A percentile compares a stretch with the other conserved stretches of the same genome.
phyloP scores from a whole-genome alignment of 2,888 invertebrate genomes.

The Morpho achilles region DNA sequence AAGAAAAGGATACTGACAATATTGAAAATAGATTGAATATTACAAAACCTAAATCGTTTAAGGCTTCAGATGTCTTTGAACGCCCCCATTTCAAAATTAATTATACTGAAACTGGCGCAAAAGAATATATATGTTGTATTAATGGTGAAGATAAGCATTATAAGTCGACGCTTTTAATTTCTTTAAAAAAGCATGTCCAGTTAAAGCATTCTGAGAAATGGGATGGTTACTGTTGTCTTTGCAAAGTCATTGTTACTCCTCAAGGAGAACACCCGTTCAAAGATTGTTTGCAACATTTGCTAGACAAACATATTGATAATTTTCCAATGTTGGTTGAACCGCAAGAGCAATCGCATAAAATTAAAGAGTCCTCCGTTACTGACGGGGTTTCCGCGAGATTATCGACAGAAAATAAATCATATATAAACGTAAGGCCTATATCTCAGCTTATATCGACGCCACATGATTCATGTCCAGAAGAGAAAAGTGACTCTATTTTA shows the following conservation, averaged over 20 bases:
- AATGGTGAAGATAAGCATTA: slow-evolving; percentile 58
- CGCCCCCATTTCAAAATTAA: slow-evolving; percentile 60
- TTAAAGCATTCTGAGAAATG: slow-evolving; percentile 64
- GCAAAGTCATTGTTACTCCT: slow-evolving; percentile 64
- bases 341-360: slow-evolving; percentile 15
- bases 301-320: slow-evolving; percentile 64
- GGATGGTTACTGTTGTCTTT: slow-evolving; percentile 77
- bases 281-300: slow-evolving; percentile 63
- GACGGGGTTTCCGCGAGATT: slow-evolving; percentile 1
- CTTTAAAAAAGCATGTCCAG: slow-evolving; percentile 67
- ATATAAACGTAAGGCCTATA: slow-evolving; percentile 62
- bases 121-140: slow-evolving; percentile 65
- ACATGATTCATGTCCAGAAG: slow-evolving; percentile 5
- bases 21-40: slow-evolving; percentile 1
- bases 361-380: slow-evolving; percentile 17
- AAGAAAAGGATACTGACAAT: slow-evolving; percentile 3
- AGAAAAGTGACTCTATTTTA: slow-evolving; percentile 32
- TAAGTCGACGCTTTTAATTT: slow-evolving; percentile 58
- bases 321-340: slow-evolving; percentile 46
- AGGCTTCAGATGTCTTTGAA: slow-evolving; percentile 31
- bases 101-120: slow-evolving; percentile 44
- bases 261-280: slow-evolving; percentile 55
- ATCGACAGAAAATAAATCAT: slow-evolving; percentile 27
- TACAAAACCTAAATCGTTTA: not conserved
- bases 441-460: slow-evolving; percentile 50